A percentile compares a stretch with the other conserved stretches of the same genome.
These are phyloP conservation scores for Darevskia mixta DNA, from an alignment of 2,797 vertebrate species.

Conservation along the genomic window DNA sequence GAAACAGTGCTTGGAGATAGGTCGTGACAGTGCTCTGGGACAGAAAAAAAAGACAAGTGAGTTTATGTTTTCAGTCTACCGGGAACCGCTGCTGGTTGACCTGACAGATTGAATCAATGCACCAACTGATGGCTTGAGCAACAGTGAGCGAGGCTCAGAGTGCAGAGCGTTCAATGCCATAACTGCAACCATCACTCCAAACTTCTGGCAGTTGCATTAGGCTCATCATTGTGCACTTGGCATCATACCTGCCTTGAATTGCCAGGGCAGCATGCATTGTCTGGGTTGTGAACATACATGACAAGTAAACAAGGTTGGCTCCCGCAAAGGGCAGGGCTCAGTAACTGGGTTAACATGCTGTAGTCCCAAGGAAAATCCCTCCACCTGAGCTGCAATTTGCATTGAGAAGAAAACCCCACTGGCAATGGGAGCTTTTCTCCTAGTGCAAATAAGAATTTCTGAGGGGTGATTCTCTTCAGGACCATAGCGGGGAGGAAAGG, in stretches of 20 bases:
- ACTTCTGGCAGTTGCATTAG: rapidly evolving
- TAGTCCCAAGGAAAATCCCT: neutral
- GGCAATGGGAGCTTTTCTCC: neutral
- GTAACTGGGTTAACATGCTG: neutral
- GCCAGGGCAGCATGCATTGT: rapidly evolving
- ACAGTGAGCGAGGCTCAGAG: neutral
- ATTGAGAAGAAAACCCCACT: neutral
- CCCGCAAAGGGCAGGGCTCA: rapidly evolving
- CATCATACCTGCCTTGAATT: rapidly evolving
- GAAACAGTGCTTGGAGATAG: neutral
- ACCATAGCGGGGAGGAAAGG: neutral
- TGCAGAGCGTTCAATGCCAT: neutral
- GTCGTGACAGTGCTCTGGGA: neutral
- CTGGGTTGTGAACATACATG: neutral
- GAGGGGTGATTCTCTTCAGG: neutral
- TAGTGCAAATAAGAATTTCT: neutral
- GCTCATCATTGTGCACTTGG: neutral
- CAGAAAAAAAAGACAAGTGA: neutral
- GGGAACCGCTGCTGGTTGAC: conserved; percentile 3
- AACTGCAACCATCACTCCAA: rapidly evolving
- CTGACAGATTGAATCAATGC: conserved; percentile 9
- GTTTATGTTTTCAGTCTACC: neutral
- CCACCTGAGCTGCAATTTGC: too few relatives aligned
- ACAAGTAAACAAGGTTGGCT: rapidly evolving
- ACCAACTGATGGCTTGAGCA: neutral